Conservation (phyloP, 1,140 invertebrate genomes). For the Danaus melanippus region DNA sequence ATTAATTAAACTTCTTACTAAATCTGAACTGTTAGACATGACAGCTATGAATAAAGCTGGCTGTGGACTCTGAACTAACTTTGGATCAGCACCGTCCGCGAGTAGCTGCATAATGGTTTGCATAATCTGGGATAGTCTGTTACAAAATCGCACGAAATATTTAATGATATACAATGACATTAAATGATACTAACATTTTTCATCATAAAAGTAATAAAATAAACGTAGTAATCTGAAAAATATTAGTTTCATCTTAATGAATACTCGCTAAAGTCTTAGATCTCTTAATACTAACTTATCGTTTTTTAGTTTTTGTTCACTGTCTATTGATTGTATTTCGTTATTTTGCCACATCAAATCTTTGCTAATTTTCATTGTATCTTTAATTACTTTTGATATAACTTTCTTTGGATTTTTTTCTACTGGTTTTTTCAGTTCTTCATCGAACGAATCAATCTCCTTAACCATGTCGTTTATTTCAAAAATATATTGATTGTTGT, state of each 20-base stretch:
- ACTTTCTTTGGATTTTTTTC: conserved; percentile 40
- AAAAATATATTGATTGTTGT: conserved; percentile 34
- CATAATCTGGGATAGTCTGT: conserved; percentile 32
- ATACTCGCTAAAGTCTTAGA: too few species aligned
- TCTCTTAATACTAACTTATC: conserved; percentile 27
- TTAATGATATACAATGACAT: too few species aligned
- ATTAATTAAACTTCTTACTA: conserved; percentile 50
- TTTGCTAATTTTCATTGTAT: conserved; percentile 38
- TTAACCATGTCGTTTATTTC: conserved; percentile 41
- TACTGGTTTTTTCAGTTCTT: conserved; percentile 34
- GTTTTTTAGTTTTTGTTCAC: conserved; percentile 26
- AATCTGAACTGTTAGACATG: conserved; percentile 38
- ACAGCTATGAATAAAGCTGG: conserved; percentile 58
- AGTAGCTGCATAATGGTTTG: conserved; percentile 59
- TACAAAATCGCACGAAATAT: too few species aligned
- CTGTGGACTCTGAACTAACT: conserved; percentile 56
- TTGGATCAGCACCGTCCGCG: conserved; percentile 59
- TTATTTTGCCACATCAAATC: conserved; percentile 26
- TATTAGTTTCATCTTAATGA: too few species aligned
- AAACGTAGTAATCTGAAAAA: too few species aligned
- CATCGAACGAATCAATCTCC: conserved; percentile 32
- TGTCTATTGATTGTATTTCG: conserved; percentile 29
- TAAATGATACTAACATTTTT: too few species aligned
- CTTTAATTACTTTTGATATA: conserved; percentile 33
- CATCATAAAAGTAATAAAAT: too few species aligned